Conservation (phyloP, 2,888 invertebrate genomes). For the Blera fallax region DNA sequence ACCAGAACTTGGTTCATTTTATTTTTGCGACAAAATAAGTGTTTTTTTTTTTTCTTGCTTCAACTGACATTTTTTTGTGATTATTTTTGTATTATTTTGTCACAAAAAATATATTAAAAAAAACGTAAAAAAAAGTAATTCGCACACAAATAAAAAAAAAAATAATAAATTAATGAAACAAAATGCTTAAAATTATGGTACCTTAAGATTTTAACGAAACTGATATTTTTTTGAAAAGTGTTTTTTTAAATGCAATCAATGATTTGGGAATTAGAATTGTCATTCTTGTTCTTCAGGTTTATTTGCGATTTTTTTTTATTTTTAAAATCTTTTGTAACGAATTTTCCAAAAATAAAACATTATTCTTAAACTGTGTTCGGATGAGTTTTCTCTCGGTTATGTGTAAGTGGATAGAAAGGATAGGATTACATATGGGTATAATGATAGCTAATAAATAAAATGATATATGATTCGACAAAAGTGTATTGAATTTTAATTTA, state of each 20-base stretch:
- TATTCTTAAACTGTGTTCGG: conserved; percentile 50
- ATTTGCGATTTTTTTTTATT: conserved; percentile 38
- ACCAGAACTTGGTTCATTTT: conserved; percentile 18
- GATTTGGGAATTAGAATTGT: conserved; percentile 54
- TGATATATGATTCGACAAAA: conserved; percentile 70
- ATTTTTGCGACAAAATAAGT: conserved; percentile 38
- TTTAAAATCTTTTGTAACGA: conserved; percentile 55
- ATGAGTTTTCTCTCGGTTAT: conserved; percentile 67
- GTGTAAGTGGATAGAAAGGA: conserved; percentile 43
- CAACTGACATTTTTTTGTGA: too few species aligned
- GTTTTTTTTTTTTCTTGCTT: neutral
- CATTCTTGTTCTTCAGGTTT: conserved; percentile 70
- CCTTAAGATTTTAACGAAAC: conserved; percentile 63
- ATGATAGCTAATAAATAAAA: conserved; percentile 18
- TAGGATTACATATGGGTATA: conserved; percentile 21
- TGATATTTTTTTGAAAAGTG: conserved; percentile 47
- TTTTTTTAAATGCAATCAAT: conserved; percentile 61
- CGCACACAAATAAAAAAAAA: conserved; percentile 55
- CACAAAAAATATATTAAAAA: conserved; percentile 23
- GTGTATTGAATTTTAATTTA: conserved; percentile 12
- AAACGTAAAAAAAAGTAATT: conserved; percentile 47
- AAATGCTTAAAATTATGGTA: conserved; percentile 68
- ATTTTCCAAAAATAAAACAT: conserved; percentile 46
- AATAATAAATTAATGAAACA: conserved; percentile 32
- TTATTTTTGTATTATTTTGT: neutral